Evolutionary conservation across 2,888 invertebrate genomes (phyloP).

Genomic region (Hecatera dysodea): DNA sequence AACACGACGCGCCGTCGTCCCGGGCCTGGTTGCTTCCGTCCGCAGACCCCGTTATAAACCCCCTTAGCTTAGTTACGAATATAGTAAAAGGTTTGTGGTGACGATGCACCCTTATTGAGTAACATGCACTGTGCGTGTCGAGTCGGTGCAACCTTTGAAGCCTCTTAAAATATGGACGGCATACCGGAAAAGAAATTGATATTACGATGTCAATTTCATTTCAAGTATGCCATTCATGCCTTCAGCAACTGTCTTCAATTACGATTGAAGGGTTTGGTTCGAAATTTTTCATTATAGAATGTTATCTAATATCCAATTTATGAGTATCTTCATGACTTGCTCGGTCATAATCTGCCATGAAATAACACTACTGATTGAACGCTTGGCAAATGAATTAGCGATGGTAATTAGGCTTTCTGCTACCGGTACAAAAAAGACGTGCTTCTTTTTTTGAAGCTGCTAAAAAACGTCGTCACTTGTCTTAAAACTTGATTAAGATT

Average conservation of each 20-base stretch:
- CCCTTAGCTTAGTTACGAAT: slow-evolving; percentile 1
- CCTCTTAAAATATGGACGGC: slow-evolving; percentile 1
- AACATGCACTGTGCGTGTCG: slow-evolving; percentile 14
- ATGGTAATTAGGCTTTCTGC: slow-evolving; percentile 3
- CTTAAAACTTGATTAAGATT: not conserved
- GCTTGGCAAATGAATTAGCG: slow-evolving; percentile 4
- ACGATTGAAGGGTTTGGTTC: too few relatives aligned
- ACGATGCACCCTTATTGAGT: slow-evolving; percentile 3
- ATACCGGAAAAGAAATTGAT: not conserved
- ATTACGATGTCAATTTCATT: not conserved
- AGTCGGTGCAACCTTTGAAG: slow-evolving; percentile 13
- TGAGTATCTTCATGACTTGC: not conserved
- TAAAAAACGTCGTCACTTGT: too few relatives aligned
- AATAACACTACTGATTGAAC: not conserved
- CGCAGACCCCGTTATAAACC: too few relatives aligned
- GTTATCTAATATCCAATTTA: too few relatives aligned
- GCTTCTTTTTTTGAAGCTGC: too few relatives aligned
- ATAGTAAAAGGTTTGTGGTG: not conserved
- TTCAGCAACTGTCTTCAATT: too few relatives aligned
- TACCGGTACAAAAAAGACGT: not conserved
- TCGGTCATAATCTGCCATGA: not conserved
- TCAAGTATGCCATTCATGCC: too few relatives aligned
- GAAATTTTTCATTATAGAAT: not conserved
- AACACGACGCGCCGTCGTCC: too few relatives aligned
- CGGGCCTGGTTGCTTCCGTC: too few relatives aligned